Evolutionary conservation across 2,797 vertebrate species (phyloP).

Genomic region (Pelodytes ibericus): DNA sequence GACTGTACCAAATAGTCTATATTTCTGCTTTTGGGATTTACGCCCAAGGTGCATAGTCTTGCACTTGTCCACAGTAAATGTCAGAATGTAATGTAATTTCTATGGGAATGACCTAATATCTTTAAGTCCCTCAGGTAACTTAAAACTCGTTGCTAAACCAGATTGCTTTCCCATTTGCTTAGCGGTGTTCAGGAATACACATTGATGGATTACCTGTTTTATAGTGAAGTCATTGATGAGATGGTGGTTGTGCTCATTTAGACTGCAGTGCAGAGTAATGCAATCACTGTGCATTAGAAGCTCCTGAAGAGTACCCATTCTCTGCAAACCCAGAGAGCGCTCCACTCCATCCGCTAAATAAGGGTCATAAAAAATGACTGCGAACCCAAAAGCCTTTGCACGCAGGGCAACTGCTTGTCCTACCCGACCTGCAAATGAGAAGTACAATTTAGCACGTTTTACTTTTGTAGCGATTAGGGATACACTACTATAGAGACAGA

Average conservation of each 20-base stretch:
- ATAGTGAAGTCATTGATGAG: conserved; percentile 94
- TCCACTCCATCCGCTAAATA: conserved; percentile 89
- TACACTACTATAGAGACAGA: background rate
- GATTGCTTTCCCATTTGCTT: too few relatives aligned
- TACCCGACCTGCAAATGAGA: conserved; percentile 78
- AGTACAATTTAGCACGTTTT: background rate
- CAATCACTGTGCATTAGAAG: conserved; percentile 91
- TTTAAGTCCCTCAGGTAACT: too few relatives aligned
- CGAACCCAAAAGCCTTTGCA: conserved; percentile 88
- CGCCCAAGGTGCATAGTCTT: too few relatives aligned
- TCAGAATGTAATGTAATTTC: too few relatives aligned
- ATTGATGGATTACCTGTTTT: conserved; percentile 90
- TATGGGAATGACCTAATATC: too few relatives aligned
- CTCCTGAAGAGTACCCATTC: conserved; percentile 87
- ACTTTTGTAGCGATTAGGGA: background rate
- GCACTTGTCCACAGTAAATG: too few relatives aligned
- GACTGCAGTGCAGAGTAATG: conserved; percentile 89
- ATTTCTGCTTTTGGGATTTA: too few relatives aligned
- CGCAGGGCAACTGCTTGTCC: conserved; percentile 90
- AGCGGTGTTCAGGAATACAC: too few relatives aligned
- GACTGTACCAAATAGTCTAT: too few relatives aligned
- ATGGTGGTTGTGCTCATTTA: conserved; percentile 92
- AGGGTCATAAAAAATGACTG: conserved; percentile 89
- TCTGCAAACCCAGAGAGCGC: conserved; percentile 85
- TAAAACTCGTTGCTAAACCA: too few relatives aligned